Base-by-base conservation (phyloP, 2,113 vertebrate species). In the Dascyllus trimaculatus region DNA sequence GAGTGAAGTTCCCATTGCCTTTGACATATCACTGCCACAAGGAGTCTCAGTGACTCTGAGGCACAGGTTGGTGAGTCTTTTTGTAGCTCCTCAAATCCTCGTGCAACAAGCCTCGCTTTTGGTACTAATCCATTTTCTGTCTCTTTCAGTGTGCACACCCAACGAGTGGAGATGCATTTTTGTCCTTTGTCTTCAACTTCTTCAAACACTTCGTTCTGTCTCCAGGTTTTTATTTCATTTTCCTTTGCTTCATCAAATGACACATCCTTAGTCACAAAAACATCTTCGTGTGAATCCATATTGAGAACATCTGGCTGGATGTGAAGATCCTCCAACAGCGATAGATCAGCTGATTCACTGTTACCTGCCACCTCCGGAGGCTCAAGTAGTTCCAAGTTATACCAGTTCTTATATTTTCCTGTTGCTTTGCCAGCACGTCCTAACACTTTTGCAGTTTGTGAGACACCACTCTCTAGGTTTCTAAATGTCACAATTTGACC, bases 101-200 rank as follows among this genome's bases (percentile, higher is more conserved):
- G 1, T 17, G 65, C 69, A 6, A 67, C 62, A 43, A 74, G 62
- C 5, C 54, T 0, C 18, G 15, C 46, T 53, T 73, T 73, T 7
- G 48, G 54, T 9, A 61, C 21, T 25, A 46, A 7, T 8, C 71
- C 61, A 69, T 25, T 62, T 4, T 1, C 21, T 10, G 71, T 64
- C 10, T 81, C 71, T 63, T 57, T 75, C 8, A 69, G 19, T 3
- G 17, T 81, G 9, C 65, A 81, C 13, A 81, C 64, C 46, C 71
- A 75, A n/a, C 57, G 35, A n/a, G 78, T 75, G 6, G 71, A 69
- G 7, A 74, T 9, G 15, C 18, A 38, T 21, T 58, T 75, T 51
- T 57, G 64, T 19, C 71, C 71, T n/a, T 52, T n/a, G 60, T 75
- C 71, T 8, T 15, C 10, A 21, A 69, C 40, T 63, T 81, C 71